Evolutionary conservation across 2,797 vertebrate species (phyloP).

Genomic region (Chaenodraco wilsoni): DNA sequence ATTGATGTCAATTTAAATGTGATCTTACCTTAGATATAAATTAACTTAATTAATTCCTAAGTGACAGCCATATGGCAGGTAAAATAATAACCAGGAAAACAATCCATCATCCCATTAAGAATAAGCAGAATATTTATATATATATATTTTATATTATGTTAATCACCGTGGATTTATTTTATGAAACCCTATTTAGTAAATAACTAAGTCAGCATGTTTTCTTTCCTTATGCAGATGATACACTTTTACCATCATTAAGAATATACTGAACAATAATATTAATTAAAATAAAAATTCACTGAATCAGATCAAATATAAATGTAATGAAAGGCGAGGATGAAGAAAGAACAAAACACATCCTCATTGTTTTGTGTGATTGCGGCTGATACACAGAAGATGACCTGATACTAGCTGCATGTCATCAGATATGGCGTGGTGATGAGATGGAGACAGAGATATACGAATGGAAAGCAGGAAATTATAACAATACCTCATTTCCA

Average conservation of each 20-base stretch:
- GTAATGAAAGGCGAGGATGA: not conserved
- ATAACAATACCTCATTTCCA: constrained; percentile 28
- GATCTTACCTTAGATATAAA: constrained; percentile 54
- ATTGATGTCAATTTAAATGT: constrained; percentile 28
- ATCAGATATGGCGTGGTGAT: not conserved
- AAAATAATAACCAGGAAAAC: constrained; percentile 50
- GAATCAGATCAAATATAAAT: not conserved
- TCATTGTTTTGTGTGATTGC: not conserved
- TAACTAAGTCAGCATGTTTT: not conserved
- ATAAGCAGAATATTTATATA: constrained; percentile 47
- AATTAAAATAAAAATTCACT: not conserved
- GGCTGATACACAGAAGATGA: not conserved
- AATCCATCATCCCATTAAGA: constrained; percentile 74
- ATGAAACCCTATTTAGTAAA: constrained; percentile 1
- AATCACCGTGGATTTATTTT: constrained; percentile 28
- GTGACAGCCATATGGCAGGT: constrained; percentile 68
- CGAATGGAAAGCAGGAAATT: constrained; percentile 29
- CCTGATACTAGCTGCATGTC: not conserved
- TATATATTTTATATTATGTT: not conserved
- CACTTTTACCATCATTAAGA: not conserved
- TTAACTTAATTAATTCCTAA: constrained; percentile 65
- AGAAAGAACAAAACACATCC: not conserved
- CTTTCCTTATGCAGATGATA: not conserved
- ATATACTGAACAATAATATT: not conserved
- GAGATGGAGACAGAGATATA: constrained; percentile 9